These are phyloP conservation scores for Coronaproctus castanopsis DNA, from an alignment of 2,888 invertebrate genomes.

Conservation along the genomic window DNA sequence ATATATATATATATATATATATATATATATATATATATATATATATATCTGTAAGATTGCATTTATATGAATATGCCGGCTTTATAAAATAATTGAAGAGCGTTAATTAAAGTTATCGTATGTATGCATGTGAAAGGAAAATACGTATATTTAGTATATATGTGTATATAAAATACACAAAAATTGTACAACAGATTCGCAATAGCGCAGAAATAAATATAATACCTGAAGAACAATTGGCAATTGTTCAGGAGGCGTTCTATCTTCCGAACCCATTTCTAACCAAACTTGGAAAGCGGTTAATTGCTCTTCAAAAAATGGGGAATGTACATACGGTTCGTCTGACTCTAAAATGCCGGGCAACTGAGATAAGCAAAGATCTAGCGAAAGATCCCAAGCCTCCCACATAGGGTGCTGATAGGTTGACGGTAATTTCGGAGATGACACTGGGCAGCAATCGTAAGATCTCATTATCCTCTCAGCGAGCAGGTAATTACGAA, in stretches of 20 bases:
- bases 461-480: conserved; percentile 89
- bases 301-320: conserved; percentile 93
- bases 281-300: conserved; percentile 95
- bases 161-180: too few relatives aligned
- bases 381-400: conserved; percentile 90
- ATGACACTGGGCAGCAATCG: conserved; percentile 90
- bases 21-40: too few relatives aligned
- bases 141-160: too few relatives aligned
- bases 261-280: conserved; percentile 49
- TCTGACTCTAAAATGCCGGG: conserved; percentile 47
- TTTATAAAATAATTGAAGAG: too few relatives aligned
- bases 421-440: conserved; percentile 76
- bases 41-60: too few relatives aligned
- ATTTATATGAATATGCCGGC: too few relatives aligned
- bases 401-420: conserved; percentile 79
- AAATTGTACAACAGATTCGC: too few relatives aligned
- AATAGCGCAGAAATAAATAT: too few relatives aligned
- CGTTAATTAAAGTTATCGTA: too few relatives aligned
- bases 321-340: conserved; percentile 36
- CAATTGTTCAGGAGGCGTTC: conserved; percentile 84
- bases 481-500: conserved; percentile 89
- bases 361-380: conserved; percentile 78
- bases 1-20: too few relatives aligned
- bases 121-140: too few relatives aligned
- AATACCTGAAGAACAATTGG: conserved; percentile 87